Evolutionary conservation across 2,113 vertebrate genomes (phyloP), one percentile per base, ranked within the genome.

Genomic region (Promerops cafer): DNA sequence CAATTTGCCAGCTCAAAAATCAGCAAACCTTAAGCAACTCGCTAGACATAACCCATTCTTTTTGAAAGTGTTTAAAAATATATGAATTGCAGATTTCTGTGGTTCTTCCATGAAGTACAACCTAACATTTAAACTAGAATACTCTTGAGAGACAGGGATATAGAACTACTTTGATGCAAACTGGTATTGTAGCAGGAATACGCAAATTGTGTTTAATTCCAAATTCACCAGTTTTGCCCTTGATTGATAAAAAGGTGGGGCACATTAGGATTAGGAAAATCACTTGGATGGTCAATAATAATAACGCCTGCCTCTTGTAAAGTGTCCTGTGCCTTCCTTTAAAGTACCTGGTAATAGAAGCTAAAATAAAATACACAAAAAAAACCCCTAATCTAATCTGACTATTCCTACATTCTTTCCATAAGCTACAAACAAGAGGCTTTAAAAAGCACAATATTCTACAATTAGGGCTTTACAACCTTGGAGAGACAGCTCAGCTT

Each of bases 1-100:
- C 47, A 11, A 27, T 47, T 15, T 0, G 3, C 27, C 61, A 66
- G 52, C 86, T 68, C 45, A 56, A 50, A 89, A 85, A 57, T 61
- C 65, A 84, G 52, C 47, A 66, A 39, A 63, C 11, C 26, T 71
- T 27, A 10, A 64, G 64, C 16, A 68, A 27, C 31, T 33, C 7
- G 1, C n/a, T 31, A 31, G 59, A 56, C 8, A 65, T 84, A 78
- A 37, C 0, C 2, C 2, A 2, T 27, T 6, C 3, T 15, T 68
- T 76, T n/a, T 16, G 2, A 3, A 72, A n/a, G 8, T 17, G 14
- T 56, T 93, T 56, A 8, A 76, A 90, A 85, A 44, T 0, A 3
- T 0, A 74, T 56, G 13, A 56, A 64, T 7, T 59, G 17, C 14
- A 60, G 6, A 8, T 37, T 80, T 56, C 40, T 69, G 42, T 16